Evolutionary conservation across 2,113 vertebrate species (phyloP).

Genomic region (Oncorhynchus gorbuscha): DNA sequence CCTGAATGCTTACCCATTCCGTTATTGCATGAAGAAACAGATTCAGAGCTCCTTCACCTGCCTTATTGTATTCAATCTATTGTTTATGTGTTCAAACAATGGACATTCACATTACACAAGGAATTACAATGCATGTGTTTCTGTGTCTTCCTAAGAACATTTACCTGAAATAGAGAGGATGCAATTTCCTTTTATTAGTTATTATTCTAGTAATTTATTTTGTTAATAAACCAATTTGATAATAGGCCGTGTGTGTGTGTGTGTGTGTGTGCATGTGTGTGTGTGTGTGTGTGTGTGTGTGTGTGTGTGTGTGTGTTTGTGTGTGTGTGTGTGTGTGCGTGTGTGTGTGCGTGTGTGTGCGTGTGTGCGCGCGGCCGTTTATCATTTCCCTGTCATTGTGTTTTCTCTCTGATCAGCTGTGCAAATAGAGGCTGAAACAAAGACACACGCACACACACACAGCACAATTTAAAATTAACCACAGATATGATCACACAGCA

Average conservation of each 20-base stretch:
- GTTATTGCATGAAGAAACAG: background rate
- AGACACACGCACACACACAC: background rate
- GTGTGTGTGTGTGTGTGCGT: background rate
- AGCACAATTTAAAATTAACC: conserved; percentile 14
- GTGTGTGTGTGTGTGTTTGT: no score
- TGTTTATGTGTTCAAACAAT: background rate
- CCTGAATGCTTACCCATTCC: background rate
- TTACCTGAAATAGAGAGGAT: background rate
- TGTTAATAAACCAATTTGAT: background rate
- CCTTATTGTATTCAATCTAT: background rate
- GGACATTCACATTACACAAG: background rate
- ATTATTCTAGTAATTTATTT: background rate
- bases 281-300: no score
- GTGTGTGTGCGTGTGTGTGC: background rate
- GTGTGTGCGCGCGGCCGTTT: background rate
- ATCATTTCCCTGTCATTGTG: background rate
- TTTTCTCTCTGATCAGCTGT: background rate
- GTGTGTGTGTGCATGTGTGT: no score
- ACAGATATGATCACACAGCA: conserved; percentile 61
- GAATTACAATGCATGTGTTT: background rate
- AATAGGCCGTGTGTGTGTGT: background rate
- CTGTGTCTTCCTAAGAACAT: background rate
- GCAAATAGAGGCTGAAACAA: background rate
- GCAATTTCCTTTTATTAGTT: conserved; percentile 1
- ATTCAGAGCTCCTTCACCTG: background rate